Conservation (phyloP, 2,888 invertebrate species). For the Trichacis sp. region DNA sequence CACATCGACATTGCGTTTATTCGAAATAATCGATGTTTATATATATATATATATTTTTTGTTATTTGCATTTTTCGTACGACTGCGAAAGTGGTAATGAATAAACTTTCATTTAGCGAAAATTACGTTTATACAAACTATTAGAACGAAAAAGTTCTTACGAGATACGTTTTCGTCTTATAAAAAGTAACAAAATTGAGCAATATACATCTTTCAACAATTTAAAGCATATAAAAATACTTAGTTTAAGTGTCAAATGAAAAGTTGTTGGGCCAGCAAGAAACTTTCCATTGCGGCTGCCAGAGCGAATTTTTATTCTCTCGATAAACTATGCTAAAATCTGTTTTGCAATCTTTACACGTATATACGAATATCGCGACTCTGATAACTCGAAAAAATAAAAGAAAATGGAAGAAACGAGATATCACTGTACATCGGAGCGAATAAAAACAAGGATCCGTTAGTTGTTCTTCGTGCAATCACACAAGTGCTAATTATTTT, state of each 20-base stretch:
- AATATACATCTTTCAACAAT: constrained; percentile 20
- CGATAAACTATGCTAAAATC: too few species aligned
- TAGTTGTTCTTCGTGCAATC: constrained; percentile 22
- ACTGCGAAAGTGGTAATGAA: not conserved
- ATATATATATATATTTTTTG: too few species aligned
- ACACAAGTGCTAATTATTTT: constrained; percentile 9
- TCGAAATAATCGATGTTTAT: not conserved
- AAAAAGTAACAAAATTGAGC: constrained; percentile 39
- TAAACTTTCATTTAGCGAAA: constrained; percentile 7
- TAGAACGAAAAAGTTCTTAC: constrained; percentile 4
- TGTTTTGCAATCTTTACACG: too few species aligned
- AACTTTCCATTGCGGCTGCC: not conserved
- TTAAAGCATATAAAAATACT: constrained; percentile 34
- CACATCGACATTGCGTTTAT: not conserved
- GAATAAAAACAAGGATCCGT: too few species aligned
- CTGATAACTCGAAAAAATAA: too few species aligned
- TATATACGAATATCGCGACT: too few species aligned
- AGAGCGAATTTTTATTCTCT: too few species aligned
- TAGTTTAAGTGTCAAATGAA: constrained; percentile 16
- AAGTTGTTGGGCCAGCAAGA: not conserved
- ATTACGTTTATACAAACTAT: not conserved
- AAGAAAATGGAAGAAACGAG: too few species aligned
- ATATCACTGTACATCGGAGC: not conserved
- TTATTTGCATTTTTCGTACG: not conserved
- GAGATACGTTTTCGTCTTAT: constrained; percentile 17